These are phyloP conservation scores for Hyposmocoma kahamanoa DNA, from an alignment of 1,140 invertebrate species.

Conservation along the genomic window DNA sequence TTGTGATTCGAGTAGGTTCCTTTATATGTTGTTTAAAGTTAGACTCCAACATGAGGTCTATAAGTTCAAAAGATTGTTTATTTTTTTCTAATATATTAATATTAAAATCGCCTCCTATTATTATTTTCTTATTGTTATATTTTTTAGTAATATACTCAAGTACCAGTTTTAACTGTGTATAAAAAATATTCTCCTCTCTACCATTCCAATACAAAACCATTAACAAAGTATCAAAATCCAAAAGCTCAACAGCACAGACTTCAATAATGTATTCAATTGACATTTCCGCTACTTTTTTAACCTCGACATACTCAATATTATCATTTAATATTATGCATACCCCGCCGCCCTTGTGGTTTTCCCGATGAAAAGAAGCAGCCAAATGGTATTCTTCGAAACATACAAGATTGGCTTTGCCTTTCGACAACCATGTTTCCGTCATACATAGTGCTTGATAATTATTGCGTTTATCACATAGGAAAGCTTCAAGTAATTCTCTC, in stretches of 20 bases:
- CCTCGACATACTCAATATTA: conserved; percentile 3
- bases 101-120: conserved; percentile 7
- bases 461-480: background rate
- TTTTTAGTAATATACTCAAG: background rate
- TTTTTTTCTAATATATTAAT: conserved; percentile 1
- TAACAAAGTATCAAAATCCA: background rate
- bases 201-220: background rate
- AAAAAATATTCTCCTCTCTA: background rate
- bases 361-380: background rate
- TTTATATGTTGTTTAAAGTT: background rate
- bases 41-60: background rate
- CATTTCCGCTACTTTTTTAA: background rate
- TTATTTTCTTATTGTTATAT: conserved; percentile 1
- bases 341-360: background rate
- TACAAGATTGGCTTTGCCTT: background rate
- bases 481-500: background rate
- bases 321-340: conserved; percentile 4
- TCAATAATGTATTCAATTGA: background rate
- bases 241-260: background rate
- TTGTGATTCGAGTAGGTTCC: background rate
- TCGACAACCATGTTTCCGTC: background rate
- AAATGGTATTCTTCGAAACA: background rate
- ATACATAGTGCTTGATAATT: background rate
- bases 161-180: background rate
- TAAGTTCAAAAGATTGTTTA: background rate